Percentiles rank a stretch among this genome's conserved stretches.
Conservation (phyloP, 2,113 vertebrate species). For the Pedionomus torquatus region DNA sequence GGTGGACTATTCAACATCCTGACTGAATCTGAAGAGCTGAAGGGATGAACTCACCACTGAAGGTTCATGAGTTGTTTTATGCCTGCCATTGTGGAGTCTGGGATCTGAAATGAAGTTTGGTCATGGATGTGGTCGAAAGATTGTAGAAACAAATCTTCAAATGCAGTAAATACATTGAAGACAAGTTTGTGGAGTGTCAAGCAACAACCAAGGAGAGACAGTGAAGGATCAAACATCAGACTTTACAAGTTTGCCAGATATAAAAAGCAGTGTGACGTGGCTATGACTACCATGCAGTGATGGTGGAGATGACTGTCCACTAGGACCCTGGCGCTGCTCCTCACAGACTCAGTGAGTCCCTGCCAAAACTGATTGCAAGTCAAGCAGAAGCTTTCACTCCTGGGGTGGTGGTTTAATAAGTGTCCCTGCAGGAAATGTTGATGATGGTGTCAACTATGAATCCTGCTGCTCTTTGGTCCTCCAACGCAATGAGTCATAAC, state of each 20-base stretch:
- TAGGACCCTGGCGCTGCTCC: neutral
- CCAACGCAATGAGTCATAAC: neutral
- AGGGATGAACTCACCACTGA: neutral
- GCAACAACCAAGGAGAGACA: fast-evolving
- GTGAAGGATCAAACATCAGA: neutral
- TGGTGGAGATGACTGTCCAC: neutral
- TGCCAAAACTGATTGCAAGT: neutral
- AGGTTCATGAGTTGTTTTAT: neutral
- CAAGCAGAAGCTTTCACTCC: neutral
- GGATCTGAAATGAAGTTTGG: neutral
- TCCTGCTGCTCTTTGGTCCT: neutral
- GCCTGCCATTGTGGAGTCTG: neutral
- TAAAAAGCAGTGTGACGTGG: neutral
- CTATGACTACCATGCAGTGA: neutral
- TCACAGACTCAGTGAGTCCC: neutral
- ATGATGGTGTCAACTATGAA: neutral
- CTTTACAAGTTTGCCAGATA: neutral
- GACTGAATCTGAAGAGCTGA: neutral
- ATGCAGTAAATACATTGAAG: fast-evolving
- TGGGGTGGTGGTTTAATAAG: neutral
- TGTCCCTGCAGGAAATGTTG: neutral
- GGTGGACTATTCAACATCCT: neutral
- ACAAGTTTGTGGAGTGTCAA: neutral
- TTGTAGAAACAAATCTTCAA: neutral
- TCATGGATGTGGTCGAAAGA: neutral